These are phyloP conservation scores for Campopleginae sp. DNA, from an alignment of 2,888 invertebrate species.

Conservation along the genomic window DNA sequence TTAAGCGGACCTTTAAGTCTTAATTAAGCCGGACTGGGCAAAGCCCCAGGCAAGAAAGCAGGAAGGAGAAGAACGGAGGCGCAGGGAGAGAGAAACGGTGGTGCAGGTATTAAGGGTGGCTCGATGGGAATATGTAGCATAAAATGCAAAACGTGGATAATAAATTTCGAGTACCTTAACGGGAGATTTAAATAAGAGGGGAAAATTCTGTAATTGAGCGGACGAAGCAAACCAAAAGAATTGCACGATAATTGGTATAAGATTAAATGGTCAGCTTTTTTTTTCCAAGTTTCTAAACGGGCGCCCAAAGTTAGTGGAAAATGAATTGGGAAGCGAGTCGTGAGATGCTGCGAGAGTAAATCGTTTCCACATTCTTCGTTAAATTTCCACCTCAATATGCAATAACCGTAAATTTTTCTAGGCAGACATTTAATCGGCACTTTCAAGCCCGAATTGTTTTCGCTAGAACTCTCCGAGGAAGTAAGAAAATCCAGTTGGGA, in stretches of 20 bases:
- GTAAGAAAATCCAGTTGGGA: conserved; percentile 2
- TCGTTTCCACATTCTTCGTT: background rate
- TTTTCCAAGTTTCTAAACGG: background rate
- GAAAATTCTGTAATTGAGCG: conserved; percentile 49
- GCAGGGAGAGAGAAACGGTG: background rate
- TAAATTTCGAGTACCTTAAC: conserved; percentile 19
- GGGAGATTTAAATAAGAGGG: conserved; percentile 33
- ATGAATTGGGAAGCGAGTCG: background rate
- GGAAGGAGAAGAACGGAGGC: background rate
- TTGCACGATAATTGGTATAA: background rate
- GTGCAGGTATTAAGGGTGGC: background rate
- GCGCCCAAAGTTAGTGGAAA: background rate
- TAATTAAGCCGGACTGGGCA: conserved; percentile 71
- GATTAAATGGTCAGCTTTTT: background rate
- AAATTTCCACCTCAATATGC: conserved; percentile 1
- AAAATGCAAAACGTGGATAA: conserved; percentile 13
- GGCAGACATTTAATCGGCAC: conserved; percentile 20
- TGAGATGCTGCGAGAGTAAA: background rate
- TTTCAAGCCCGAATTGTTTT: conserved; percentile 14
- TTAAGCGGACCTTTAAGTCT: conserved; percentile 76
- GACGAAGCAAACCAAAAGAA: conserved; percentile 9
- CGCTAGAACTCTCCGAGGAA: background rate
- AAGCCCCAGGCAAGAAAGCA: conserved; percentile 29
- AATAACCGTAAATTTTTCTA: conserved; percentile 12
- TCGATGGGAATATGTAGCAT: conserved; percentile 19